Evolutionary conservation across 2,888 invertebrate genomes (phyloP).

Genomic region (Trichopria drosophilae): DNA sequence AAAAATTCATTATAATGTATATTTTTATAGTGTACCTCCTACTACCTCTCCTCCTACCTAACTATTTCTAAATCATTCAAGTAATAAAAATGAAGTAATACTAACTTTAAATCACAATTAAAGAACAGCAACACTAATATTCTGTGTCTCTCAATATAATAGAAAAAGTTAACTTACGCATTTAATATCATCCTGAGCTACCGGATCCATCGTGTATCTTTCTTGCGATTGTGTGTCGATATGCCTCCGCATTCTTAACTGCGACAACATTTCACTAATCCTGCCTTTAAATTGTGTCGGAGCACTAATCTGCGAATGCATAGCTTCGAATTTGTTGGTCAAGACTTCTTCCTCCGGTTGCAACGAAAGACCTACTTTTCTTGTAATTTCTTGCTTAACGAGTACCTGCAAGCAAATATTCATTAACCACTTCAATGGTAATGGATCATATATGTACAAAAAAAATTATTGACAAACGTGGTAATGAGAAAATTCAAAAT

Average conservation of each 20-base stretch:
- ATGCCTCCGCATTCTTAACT: slow-evolving; percentile 74
- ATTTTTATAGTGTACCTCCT: too few species aligned
- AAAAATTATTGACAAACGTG: slow-evolving; percentile 1
- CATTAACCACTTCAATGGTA: too few species aligned
- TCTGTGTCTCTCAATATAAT: too few species aligned
- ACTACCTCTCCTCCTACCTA: too few species aligned
- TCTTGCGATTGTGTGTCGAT: slow-evolving; percentile 66
- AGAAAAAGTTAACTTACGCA: slow-evolving; percentile 56
- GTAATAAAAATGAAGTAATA: too few species aligned
- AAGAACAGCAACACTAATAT: too few species aligned
- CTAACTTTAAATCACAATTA: too few species aligned
- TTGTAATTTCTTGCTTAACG: slow-evolving; percentile 82
- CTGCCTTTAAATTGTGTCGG: slow-evolving; percentile 94
- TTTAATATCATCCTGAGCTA: slow-evolving; percentile 64
- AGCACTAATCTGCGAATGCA: slow-evolving; percentile 84
- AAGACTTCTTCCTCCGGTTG: slow-evolving; percentile 89
- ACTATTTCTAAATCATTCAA: too few species aligned
- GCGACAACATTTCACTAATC: slow-evolving; percentile 86
- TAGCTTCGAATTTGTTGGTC: slow-evolving; percentile 82
- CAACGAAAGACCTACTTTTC: slow-evolving; percentile 85
- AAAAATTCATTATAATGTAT: too few species aligned
- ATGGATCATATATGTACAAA: background rate
- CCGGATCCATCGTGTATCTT: slow-evolving; percentile 76
- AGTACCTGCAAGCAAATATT: slow-evolving; percentile 75
- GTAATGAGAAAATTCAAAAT: slow-evolving; percentile 4